phyloP scores from a whole-genome alignment of 2,113 vertebrate species.

The Elachura formosa region DNA sequence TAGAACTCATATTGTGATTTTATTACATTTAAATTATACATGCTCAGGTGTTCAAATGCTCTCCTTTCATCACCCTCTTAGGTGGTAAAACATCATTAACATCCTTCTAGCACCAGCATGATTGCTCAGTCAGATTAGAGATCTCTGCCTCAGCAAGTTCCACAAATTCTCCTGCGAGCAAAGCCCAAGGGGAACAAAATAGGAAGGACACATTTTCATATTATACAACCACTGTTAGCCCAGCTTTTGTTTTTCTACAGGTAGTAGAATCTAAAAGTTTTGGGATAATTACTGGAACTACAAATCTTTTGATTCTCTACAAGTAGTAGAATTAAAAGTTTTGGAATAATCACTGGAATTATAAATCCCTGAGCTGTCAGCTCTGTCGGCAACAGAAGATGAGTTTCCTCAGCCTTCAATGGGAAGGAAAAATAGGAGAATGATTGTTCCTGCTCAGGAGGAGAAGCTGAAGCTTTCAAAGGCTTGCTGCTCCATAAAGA shows the following conservation, averaged over 20 bases:
- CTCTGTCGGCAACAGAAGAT: not conserved
- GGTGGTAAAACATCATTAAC: slow-evolving; percentile 41
- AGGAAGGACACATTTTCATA: not conserved
- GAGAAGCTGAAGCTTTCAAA: not conserved
- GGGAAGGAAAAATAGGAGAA: not conserved
- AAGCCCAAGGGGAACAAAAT: not conserved
- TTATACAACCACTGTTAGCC: not conserved
- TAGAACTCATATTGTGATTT: slow-evolving; percentile 52
- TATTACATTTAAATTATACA: slow-evolving; percentile 60
- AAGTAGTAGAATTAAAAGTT: not conserved
- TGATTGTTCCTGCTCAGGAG: not conserved
- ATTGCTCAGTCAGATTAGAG: slow-evolving; percentile 13
- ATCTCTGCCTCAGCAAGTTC: not conserved
- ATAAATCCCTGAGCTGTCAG: not conserved
- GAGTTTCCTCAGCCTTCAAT: not conserved
- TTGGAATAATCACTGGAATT: not conserved
- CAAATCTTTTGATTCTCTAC: not conserved
- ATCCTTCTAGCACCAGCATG: not conserved
- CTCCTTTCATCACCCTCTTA: slow-evolving; percentile 44
- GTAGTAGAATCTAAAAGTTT: not conserved
- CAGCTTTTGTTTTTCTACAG: not conserved
- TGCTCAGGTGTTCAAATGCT: slow-evolving; percentile 45
- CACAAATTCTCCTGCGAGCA: not conserved
- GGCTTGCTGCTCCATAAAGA: not conserved
- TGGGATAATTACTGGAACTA: not conserved